Conservation (phyloP, 2,113 vertebrate species). For the Polyodon spathula region DNA sequence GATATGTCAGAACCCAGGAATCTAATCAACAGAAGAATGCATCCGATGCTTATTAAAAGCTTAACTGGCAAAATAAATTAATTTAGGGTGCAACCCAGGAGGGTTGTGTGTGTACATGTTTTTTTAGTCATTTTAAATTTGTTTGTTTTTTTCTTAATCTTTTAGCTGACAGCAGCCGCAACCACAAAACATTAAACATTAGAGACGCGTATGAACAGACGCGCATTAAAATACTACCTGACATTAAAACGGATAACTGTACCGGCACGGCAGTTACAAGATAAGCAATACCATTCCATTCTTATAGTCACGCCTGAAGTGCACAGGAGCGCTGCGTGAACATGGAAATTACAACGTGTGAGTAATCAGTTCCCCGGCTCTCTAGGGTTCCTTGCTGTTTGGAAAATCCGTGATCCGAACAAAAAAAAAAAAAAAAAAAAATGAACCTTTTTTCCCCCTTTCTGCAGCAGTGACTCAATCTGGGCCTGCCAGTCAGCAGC, state of each 20-base stretch:
- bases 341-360: constrained; percentile 4
- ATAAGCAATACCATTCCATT: constrained; percentile 1
- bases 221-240: not conserved
- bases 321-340: not conserved
- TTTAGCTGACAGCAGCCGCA: too few relatives aligned
- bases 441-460: too few relatives aligned
- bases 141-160: too few relatives aligned
- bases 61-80: too few relatives aligned
- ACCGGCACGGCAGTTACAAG: not conserved
- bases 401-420: constrained; percentile 23
- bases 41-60: too few relatives aligned
- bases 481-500: constrained; percentile 1
- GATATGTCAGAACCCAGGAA: too few relatives aligned
- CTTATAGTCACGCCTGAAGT: not conserved
- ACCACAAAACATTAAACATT: too few relatives aligned
- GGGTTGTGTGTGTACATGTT: too few relatives aligned
- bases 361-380: constrained; percentile 5
- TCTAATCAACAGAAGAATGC: too few relatives aligned
- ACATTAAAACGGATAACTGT: not conserved
- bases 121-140: too few relatives aligned
- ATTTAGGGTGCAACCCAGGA: too few relatives aligned
- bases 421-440: constrained; percentile 38
- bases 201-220: too few relatives aligned
- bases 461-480: constrained; percentile 26
- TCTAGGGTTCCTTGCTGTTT: not conserved